These are phyloP conservation scores for Cataglyphis albicans DNA, from an alignment of 2,888 invertebrate genomes.

Conservation along the genomic window DNA sequence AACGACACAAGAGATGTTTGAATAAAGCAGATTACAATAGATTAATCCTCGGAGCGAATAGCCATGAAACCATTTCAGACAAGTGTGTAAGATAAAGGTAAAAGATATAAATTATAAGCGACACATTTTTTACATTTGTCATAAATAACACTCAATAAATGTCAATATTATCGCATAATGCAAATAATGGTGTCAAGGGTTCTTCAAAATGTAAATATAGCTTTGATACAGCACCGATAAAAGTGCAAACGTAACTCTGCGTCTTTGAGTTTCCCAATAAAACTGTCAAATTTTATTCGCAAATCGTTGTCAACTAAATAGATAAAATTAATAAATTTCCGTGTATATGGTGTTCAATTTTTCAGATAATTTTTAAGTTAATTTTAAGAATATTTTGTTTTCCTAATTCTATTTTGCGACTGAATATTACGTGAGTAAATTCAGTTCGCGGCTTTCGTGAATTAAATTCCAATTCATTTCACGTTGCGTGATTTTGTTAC, in stretches of 20 bases:
- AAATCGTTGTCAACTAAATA: background rate
- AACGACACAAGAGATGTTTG: background rate
- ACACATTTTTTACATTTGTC: constrained; percentile 13
- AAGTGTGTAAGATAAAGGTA: constrained; percentile 38
- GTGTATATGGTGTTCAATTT: background rate
- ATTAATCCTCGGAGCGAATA: constrained; percentile 23
- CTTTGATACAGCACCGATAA: background rate
- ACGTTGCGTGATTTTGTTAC: constrained; percentile 5
- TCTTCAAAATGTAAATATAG: constrained; percentile 21
- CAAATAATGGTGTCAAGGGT: constrained; percentile 13
- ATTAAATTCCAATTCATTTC: background rate
- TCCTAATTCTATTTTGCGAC: background rate
- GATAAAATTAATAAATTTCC: background rate
- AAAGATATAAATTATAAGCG: constrained; percentile 22
- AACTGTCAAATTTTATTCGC: background rate
- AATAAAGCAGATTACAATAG: background rate
- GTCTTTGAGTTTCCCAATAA: background rate
- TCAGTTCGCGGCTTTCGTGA: background rate
- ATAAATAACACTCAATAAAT: background rate
- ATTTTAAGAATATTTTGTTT: background rate
- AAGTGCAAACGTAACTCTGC: background rate
- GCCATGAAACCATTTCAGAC: constrained; percentile 29
- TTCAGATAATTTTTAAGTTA: background rate
- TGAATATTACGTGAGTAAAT: background rate
- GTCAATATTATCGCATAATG: constrained; percentile 5